Evolutionary conservation across 2,888 invertebrate species (phyloP), one percentile per base, ranked within the genome.

Genomic region (Phorcus lineatus): DNA sequence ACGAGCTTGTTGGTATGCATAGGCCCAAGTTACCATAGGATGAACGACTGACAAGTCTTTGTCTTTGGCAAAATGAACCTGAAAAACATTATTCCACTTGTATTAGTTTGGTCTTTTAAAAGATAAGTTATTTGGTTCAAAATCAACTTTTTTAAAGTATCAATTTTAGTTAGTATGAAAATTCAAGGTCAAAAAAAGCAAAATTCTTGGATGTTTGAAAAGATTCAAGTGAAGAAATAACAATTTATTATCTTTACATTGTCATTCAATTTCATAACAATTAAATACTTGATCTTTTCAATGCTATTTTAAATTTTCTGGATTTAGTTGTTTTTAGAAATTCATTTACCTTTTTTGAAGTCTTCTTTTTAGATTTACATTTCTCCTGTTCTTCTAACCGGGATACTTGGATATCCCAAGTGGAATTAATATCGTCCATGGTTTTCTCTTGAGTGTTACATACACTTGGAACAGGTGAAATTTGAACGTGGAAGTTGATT

Each of bases 41-140:
- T 87, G 85, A 31, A 87, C 82, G 55, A 87, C 82, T 62, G 81
- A 74, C 0, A 90, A 74, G 22, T 83, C 76, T 9, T 85, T 81
- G n/a, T 85, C 86, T 19, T 80, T 80, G 11, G 87, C 78, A 85
- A 89, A 89, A 75, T 81, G 84, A 24, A 89, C 89, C 89, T 89
- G 81, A 77, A 86, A 85, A 67, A 55, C 6, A 11, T 11, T 9
- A 47, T 47, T 47, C 1, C 11, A 13, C 6, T 11, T 1, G 11
- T 47, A 13, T 47, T 11, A 47, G 47, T 47, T 47, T 47, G 1
- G 11, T 47, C 47, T 47, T 47, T 47, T 47, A 11, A 47, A 47
- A n/a, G n/a, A n/a, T n/a, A n/a, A 36, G 36, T 36, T 3, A 36
- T 36, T 36, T 7, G 7, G 36, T 36, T 6, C 36, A 36, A 36